Conservation (phyloP, 2,113 vertebrate species). For the Turnix velox region DNA sequence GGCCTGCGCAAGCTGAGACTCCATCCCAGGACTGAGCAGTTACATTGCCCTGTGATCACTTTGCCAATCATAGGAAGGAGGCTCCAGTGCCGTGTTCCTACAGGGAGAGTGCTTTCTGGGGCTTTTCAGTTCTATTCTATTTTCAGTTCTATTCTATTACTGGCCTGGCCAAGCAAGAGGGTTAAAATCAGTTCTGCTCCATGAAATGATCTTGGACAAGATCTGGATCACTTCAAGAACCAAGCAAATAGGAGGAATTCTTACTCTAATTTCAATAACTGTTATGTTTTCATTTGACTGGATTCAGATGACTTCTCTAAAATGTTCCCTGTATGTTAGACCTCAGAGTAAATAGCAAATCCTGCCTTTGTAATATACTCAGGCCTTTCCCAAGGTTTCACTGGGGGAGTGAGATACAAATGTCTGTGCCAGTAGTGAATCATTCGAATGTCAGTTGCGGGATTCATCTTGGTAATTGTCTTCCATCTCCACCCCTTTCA, state of each 20-base stretch:
- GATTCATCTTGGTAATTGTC: not conserved
- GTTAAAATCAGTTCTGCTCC: not conserved
- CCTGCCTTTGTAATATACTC: not conserved
- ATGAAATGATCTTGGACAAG: not conserved
- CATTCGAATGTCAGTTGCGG: not conserved
- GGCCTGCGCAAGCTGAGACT: too few relatives aligned
- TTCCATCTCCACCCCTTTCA: not conserved
- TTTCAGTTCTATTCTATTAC: not conserved
- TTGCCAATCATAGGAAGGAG: not conserved
- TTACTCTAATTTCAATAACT: not conserved
- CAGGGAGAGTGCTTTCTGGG: not conserved
- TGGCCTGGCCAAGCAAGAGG: not conserved
- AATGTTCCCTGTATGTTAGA: not conserved
- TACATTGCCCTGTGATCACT: rapidly evolving
- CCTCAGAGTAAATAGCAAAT: not conserved
- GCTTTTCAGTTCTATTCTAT: not conserved
- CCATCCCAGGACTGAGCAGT: not conserved
- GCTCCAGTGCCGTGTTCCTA: not conserved
- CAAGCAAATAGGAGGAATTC: not conserved
- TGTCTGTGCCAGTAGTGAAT: not conserved
- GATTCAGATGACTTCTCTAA: not conserved
- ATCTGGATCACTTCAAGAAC: not conserved
- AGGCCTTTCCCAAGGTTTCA: not conserved
- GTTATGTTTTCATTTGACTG: not conserved
- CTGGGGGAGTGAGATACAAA: not conserved